phyloP scores from a whole-genome alignment of 1,140 invertebrate genomes.

The Muscidifurax raptorellus region DNA sequence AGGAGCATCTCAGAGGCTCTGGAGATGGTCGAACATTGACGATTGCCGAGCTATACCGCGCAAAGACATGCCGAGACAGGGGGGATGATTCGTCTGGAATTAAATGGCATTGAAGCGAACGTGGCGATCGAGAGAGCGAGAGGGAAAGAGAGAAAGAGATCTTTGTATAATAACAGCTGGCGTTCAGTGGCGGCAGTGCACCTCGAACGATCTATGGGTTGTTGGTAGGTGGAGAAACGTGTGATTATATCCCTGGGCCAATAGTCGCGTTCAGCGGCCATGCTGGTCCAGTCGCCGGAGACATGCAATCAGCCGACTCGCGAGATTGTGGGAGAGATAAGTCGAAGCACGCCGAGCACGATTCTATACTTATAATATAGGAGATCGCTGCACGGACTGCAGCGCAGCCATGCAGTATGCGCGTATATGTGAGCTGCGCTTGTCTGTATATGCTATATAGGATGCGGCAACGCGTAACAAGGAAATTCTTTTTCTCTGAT shows the following conservation, averaged over 20 bases:
- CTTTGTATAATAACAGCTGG: constrained; percentile 55
- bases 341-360: not conserved
- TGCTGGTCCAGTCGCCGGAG: constrained; percentile 62
- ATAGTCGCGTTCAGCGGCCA: constrained; percentile 66
- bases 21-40: too few relatives aligned
- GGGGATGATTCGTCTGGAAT: constrained; percentile 60
- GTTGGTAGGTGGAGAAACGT: constrained; percentile 52
- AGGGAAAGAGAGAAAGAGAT: not conserved
- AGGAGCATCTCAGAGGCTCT: too few relatives aligned
- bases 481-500: too few relatives aligned
- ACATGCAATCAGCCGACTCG: constrained; percentile 65
- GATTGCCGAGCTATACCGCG: not conserved
- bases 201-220: not conserved
- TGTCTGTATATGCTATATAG: too few relatives aligned
- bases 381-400: not conserved
- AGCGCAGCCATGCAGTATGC: too few relatives aligned
- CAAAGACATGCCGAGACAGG: not conserved
- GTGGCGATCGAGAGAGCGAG: not conserved
- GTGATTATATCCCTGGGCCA: constrained; percentile 65
- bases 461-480: too few relatives aligned
- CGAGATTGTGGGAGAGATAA: constrained; percentile 47
- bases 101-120: constrained; percentile 55
- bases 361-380: constrained; percentile 17
- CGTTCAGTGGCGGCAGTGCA: constrained; percentile 12
- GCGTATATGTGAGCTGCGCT: too few relatives aligned